A percentile compares a stretch with the other conserved stretches of the same genome.
Conservation (phyloP, 2,888 invertebrate species). For the Drosophila buzzatii region DNA sequence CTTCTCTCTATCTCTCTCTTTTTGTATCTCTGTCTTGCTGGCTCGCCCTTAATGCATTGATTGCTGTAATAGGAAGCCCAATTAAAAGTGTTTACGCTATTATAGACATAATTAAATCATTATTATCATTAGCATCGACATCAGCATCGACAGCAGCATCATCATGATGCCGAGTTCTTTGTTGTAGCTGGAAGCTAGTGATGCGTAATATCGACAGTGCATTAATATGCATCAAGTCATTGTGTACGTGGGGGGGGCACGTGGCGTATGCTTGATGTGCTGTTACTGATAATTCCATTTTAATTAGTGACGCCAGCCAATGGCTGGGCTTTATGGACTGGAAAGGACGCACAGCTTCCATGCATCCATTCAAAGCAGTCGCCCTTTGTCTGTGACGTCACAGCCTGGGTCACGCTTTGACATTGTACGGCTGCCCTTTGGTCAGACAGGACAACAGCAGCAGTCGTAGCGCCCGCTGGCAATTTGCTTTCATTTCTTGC, state of each 20-base stretch:
- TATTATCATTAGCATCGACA: conserved; percentile 21
- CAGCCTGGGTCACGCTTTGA: conserved; percentile 39
- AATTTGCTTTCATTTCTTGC: conserved; percentile 64
- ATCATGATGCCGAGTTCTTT: background rate
- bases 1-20: conserved; percentile 5
- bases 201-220: conserved; percentile 61
- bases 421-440: conserved; percentile 63
- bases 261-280: conserved; percentile 55
- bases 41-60: conserved; percentile 48
- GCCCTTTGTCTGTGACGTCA: conserved; percentile 53
- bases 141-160: conserved; percentile 23
- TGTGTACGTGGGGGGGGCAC: conserved; percentile 17
- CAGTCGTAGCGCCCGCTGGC: conserved; percentile 31
- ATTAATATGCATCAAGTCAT: conserved; percentile 45
- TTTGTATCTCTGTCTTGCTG: background rate
- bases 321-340: conserved; percentile 46
- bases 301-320: conserved; percentile 50
- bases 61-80: conserved; percentile 65
- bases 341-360: conserved; percentile 39
- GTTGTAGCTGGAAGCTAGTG: conserved; percentile 34
- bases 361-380: conserved; percentile 13
- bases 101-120: conserved; percentile 59
- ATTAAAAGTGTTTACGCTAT: conserved; percentile 69
- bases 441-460: conserved; percentile 27
- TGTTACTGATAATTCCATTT: conserved; percentile 34